Evolutionary conservation across 92 coral and sea anemone genomes (phyloP), one percentile per base, ranked within the genome.

Genomic region (Porites rus): DNA sequence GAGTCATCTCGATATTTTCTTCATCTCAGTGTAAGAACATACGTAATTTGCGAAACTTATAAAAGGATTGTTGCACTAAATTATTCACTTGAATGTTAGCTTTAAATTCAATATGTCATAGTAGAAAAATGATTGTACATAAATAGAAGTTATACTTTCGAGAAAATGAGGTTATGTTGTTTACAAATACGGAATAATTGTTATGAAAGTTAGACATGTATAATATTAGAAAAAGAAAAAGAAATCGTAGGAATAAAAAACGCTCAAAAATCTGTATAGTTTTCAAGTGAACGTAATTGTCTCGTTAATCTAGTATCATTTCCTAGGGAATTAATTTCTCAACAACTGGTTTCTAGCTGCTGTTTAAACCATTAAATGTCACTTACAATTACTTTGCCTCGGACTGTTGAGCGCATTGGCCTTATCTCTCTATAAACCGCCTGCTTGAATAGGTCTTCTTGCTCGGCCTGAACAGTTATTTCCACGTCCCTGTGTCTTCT

Each of bases 401-500:
- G 64, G 64, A 60, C 64, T 60, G 64, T 60, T 60, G 64, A 60
- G 64, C 64, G 64, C 64, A 60, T 60, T 60, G 64, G 64, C 64
- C 64, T 60, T 60, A 60, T 60, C 64, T 60, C 64, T 60, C 64
- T 60, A 60, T 60, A 60, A 60, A 60, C 64, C 64, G 64, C 64
- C 64, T 60, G 64, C 64, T 60, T 60, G 64, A 60, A 60, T 60
- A 60, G 64, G 64, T 60, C 64, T 60, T 60, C 64, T 11, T 60
- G 64, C 64, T 60, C 64, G 64, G 64, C 13, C 64, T 60, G 64
- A 60, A 60, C 64, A 60, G 64, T 60, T 60, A 60, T 60, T 60
- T 11, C 18, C 64, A 60, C 64, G 64, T 60, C 64, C 64, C 64
- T 60, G 64, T 60, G 64, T 60, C 64, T 60, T 60, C 18, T 60